Conservation (phyloP, 2,113 vertebrate genomes). For the Tonatia bakeri region DNA sequence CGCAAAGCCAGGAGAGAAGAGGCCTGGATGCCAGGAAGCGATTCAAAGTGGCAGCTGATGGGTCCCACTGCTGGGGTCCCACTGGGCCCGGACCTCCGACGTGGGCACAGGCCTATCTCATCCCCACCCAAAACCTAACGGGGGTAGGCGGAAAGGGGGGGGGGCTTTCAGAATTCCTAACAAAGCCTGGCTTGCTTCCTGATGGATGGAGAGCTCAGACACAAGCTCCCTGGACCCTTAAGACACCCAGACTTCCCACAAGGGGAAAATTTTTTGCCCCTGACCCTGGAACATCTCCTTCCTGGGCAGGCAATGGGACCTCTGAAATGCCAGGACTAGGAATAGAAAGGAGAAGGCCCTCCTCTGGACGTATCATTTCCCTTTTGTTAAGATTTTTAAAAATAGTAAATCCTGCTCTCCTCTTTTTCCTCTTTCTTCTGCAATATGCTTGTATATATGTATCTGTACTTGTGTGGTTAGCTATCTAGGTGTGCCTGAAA, state of each 20-base stretch:
- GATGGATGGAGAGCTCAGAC: not conserved
- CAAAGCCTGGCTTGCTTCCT: constrained; percentile 4
- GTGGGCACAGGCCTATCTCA: not conserved
- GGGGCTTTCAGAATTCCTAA: not conserved
- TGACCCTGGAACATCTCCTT: not conserved
- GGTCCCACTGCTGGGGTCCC: not conserved
- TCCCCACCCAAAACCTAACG: not conserved
- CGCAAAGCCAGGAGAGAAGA: not conserved
- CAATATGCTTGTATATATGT: not conserved
- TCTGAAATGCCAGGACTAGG: not conserved
- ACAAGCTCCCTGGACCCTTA: not conserved
- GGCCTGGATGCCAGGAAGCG: not conserved
- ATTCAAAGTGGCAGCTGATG: not conserved
- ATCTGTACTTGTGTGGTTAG: not conserved
- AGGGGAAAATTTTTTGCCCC: not conserved
- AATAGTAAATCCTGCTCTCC: not conserved
- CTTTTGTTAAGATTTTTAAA: constrained; percentile 4
- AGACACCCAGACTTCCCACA: not conserved
- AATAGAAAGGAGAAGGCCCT: not conserved
- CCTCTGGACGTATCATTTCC: not conserved
- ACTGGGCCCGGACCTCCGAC: not conserved
- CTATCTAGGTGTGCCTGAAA: not conserved
- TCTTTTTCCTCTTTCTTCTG: not conserved
- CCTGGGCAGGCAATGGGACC: not conserved
- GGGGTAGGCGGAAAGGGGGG: not conserved